These are phyloP conservation scores for Notothenia coriiceps DNA, from an alignment of 2,113 vertebrate species.

Conservation along the genomic window DNA sequence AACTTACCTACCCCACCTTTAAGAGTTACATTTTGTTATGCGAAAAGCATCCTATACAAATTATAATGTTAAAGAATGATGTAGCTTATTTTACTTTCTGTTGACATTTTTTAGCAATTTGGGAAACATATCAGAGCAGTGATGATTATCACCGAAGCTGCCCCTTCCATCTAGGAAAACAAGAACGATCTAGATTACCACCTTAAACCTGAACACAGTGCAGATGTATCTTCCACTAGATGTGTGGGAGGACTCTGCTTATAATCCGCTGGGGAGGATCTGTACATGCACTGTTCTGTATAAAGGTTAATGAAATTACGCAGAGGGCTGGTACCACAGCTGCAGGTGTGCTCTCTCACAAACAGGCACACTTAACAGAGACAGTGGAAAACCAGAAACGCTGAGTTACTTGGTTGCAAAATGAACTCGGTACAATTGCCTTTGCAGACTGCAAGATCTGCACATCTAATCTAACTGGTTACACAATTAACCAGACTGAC, in stretches of 20 bases:
- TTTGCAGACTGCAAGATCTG: slow-evolving; percentile 7
- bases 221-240: slow-evolving; percentile 57
- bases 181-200: slow-evolving; percentile 22
- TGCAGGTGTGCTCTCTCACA: slow-evolving; percentile 56
- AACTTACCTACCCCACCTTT: too few relatives aligned
- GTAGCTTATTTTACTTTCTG: neutral
- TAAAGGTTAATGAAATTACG: slow-evolving; percentile 81
- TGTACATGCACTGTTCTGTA: slow-evolving; percentile 66
- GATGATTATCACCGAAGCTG: slow-evolving; percentile 3
- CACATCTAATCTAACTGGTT: neutral
- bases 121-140: slow-evolving; percentile 16
- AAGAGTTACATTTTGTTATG: neutral
- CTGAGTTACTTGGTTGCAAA: slow-evolving; percentile 11
- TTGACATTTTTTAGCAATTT: neutral
- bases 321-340: slow-evolving; percentile 54
- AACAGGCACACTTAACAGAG: slow-evolving; percentile 28
- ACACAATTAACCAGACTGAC: neutral
- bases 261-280: slow-evolving; percentile 64
- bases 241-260: slow-evolving; percentile 65
- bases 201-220: slow-evolving; percentile 44
- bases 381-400: slow-evolving; percentile 30
- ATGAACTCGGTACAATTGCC: neutral
- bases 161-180: slow-evolving; percentile 5
- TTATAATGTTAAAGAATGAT: neutral
- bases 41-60: neutral